Base-by-base conservation (phyloP, 2,113 vertebrate species). In the Gorilla gorilla region DNA sequence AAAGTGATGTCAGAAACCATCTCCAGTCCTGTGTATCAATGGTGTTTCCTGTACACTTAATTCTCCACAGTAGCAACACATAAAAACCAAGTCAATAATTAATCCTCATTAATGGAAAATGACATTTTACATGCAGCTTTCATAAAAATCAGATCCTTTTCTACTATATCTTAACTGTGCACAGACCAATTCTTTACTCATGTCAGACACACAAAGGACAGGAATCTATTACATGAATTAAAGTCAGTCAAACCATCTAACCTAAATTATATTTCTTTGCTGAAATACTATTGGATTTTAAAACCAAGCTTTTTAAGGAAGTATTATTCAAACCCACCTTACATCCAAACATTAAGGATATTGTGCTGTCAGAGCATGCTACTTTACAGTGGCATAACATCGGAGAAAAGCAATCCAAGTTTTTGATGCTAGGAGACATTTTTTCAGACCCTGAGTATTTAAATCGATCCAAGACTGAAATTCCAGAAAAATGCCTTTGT, bases 321-420 rank as follows among this genome's bases (percentile, higher is more conserved):
- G 92, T 97, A 97, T 97, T 96, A 95, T 96, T 94, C 95, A 98
- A 98, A 99, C 99, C 98, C 99, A 99, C 99, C 99, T 99, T 99
- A 98, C 99, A 99, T 98, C 99, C 99, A 98, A 99, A 99, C 99
- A 99, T 99, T 98, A 99, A 99, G 55, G 99, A 99, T 98, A 99
- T 97, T 97, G 99, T 99, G 98, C 99, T 99, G 99, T 99, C 99
- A 98, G 98, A 99, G 97, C 99, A 99, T 45, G 99, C 99, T 98
- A 99, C 98, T 99, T 99, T 99, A 99, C 98, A 99, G 98, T 99
- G 99, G 98, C 99, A 99, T 89, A 99, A 98, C 98, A 99, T 98
- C 70, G 98, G 99, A 81, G 99, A 99, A 99, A 99, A 99, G 92
- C 99, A 99, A 96, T 99, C 99, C 98, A 99, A 98, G 98, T 99